A percentile compares a stretch with the other conserved stretches of the same genome.
phyloP scores from a whole-genome alignment of 2,888 invertebrate genomes.

The Acanthococcus lagerstroemiae region DNA sequence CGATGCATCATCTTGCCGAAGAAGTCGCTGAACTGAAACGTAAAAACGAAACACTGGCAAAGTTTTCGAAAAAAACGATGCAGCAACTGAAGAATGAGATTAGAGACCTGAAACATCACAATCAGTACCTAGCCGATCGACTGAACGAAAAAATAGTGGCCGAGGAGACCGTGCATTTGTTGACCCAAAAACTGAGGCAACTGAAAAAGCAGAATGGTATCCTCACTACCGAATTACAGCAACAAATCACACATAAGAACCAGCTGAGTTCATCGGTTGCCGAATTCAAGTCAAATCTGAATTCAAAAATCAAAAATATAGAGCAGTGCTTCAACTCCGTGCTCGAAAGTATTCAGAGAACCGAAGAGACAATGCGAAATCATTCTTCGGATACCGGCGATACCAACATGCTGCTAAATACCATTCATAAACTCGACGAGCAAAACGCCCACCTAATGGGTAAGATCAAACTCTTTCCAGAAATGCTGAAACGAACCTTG shows the following conservation, averaged over 20 bases:
- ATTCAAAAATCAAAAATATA: neutral
- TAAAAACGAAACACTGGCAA: neutral
- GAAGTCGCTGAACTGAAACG: no score
- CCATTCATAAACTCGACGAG: neutral
- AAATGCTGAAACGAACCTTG: neutral
- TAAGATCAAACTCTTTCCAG: neutral
- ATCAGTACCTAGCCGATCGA: neutral
- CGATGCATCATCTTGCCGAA: no score
- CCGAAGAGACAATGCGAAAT: neutral
- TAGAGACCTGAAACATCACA: neutral
- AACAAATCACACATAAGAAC: neutral
- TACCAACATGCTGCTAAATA: neutral
- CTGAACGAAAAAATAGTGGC: neutral
- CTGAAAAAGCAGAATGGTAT: neutral
- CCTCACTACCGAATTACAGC: neutral
- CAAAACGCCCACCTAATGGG: neutral
- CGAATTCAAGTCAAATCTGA: neutral
- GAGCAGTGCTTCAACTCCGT: neutral
- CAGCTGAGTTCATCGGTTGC: neutral
- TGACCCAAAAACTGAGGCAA: no score
- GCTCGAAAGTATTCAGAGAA: neutral
- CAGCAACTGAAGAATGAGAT: neutral
- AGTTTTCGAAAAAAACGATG: neutral
- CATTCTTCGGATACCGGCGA: neutral
- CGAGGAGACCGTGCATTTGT: no score